Evolutionary conservation across 2,113 vertebrate species (phyloP), one percentile per base, ranked within the genome.

Genomic region (Crotalus helleri): DNA sequence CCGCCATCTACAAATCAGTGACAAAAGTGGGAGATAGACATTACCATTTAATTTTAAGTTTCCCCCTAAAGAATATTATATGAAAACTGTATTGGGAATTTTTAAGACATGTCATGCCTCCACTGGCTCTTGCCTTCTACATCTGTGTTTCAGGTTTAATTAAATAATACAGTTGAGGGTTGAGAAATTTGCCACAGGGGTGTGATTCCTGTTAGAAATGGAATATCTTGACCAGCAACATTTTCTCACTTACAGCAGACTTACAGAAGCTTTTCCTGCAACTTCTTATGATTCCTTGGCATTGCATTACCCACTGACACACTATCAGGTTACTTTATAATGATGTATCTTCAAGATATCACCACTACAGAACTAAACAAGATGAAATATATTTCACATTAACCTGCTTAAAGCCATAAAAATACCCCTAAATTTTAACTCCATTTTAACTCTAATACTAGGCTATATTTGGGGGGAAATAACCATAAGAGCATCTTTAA

Each of bases 391-490:
- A 85, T 91, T 29, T n/a, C 51, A 17, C 46, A 64, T 88, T 92
- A 59, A 17, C 86, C 17, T 53, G 33, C 17, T 11, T 29, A 92
- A 92, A 53, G 58, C 10, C 51, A 26, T 92, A 17, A 87, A 91
- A 88, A 26, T 17, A 92, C 23, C 0, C 24, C 3, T 86, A 58
- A 5, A 81, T 91, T 59, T 87, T 39, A 39, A 39, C 5, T 93
- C 88, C 92, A 85, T 89, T 53, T 88, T 4, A 93, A 21, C 29
- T 53, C 13, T 94, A 26, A 2, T 3, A 92, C 95, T 81, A 3
- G 12, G 29, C 6, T 95, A 53, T 85, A 93, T 92, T 94, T 94
- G 91, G 90, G 49, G 87, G 15, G 59, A 85, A 54, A 69, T 64
- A 88, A 61, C 51, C 6, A n/a, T 92, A 88, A 39, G 51, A 92